Percentiles rank a stretch among this genome's conserved stretches.
Conservation (phyloP, 2,113 vertebrate genomes). For the Oncorhynchus mykiss region DNA sequence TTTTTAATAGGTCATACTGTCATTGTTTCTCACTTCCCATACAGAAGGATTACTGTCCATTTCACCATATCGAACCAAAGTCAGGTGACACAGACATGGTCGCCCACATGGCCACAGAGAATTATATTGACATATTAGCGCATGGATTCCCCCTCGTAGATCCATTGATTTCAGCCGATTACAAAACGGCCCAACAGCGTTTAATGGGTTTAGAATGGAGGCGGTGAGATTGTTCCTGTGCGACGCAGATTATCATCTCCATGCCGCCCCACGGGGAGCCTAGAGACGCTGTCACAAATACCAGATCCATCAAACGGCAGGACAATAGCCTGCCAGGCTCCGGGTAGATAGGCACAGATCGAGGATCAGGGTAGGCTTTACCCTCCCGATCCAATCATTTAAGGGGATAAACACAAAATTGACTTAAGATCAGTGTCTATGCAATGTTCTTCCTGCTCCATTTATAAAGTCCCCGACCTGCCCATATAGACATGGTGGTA, state of each 20-base stretch:
- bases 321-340: conserved; percentile 36
- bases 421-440: too few relatives aligned
- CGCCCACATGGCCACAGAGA: conserved; percentile 19
- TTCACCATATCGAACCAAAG: not conserved
- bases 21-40: not conserved
- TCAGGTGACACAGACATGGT: not conserved
- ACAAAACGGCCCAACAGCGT: conserved; percentile 41
- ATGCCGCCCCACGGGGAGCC: conserved; percentile 13
- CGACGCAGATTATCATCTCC: conserved; percentile 21
- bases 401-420: too few relatives aligned
- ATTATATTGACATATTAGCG: conserved; percentile 44
- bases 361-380: too few relatives aligned
- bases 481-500: too few relatives aligned
- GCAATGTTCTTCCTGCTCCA: too few relatives aligned
- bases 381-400: too few relatives aligned
- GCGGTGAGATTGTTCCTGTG: conserved; percentile 36
- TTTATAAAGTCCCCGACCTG: too few relatives aligned
- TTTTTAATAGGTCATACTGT: too few relatives aligned
- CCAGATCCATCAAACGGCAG: conserved; percentile 41
- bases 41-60: not conserved
- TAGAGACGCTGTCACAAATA: conserved; percentile 48
- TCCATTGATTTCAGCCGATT: conserved; percentile 57
- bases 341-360: too few relatives aligned
- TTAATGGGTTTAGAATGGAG: conserved; percentile 59
- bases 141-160: conserved; percentile 25